These are phyloP conservation scores for Tetramorium bicarinatum DNA, from an alignment of 2,888 invertebrate species.

Conservation along the genomic window DNA sequence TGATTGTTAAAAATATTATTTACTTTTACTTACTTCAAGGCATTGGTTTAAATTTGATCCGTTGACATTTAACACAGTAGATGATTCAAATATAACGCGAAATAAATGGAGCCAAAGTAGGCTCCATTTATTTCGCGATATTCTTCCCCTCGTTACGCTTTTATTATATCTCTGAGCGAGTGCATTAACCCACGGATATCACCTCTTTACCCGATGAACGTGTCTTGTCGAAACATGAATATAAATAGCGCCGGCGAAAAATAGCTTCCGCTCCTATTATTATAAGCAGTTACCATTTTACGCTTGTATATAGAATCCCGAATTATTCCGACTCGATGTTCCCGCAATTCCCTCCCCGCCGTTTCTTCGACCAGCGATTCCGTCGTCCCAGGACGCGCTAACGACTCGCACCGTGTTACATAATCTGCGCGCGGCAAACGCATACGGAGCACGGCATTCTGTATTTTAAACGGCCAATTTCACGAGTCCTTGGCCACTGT, in stretches of 20 bases:
- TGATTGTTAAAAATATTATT: too few species aligned
- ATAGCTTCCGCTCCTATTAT: conserved; percentile 44
- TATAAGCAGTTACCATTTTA: conserved; percentile 28
- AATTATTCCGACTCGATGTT: conserved; percentile 26
- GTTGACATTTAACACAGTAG: too few species aligned
- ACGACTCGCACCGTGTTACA: conserved; percentile 55
- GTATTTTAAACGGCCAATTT: conserved; percentile 85
- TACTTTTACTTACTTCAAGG: too few species aligned
- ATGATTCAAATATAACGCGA: background rate
- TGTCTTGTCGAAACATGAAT: conserved; percentile 46
- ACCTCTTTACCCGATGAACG: conserved; percentile 14
- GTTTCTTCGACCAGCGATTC: background rate
- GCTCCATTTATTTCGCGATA: conserved; percentile 18
- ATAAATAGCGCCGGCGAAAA: conserved; percentile 40
- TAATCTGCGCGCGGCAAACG: conserved; percentile 57
- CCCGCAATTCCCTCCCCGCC: conserved; percentile 1
- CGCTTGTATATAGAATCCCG: background rate
- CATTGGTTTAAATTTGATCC: too few species aligned
- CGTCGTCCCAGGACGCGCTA: conserved; percentile 23
- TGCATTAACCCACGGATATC: conserved; percentile 36
- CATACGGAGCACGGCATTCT: conserved; percentile 68
- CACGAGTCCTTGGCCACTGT: conserved; percentile 83
- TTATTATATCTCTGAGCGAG: conserved; percentile 29
- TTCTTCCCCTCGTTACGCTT: background rate
- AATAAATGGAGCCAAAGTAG: too few species aligned